Evolutionary conservation across 2,888 invertebrate genomes (phyloP).

Genomic region (Tetranychus piercei): DNA sequence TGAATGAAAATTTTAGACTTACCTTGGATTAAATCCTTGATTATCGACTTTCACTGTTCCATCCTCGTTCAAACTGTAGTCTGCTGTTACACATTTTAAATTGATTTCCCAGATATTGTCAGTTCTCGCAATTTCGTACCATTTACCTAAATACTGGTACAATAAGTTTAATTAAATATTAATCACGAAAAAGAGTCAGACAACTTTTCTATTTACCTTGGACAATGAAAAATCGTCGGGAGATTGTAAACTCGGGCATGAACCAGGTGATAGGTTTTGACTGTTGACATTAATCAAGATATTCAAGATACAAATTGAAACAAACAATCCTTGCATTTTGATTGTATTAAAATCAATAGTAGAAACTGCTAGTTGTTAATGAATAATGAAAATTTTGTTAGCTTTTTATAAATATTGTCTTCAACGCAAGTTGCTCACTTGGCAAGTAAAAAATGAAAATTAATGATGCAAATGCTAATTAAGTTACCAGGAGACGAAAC

Average conservation of each 20-base stretch:
- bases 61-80: neutral
- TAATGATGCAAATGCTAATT: too few species aligned
- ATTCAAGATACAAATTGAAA: too few species aligned
- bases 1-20: neutral
- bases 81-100: slow-evolving; percentile 6
- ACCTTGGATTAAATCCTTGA: neutral
- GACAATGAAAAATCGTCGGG: neutral
- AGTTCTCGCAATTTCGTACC: slow-evolving; percentile 12
- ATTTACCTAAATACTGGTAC: slow-evolving; percentile 15
- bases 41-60: slow-evolving; percentile 12
- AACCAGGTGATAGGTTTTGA: neutral
- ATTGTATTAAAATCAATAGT: too few species aligned
- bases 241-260: neutral
- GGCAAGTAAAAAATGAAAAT: too few species aligned
- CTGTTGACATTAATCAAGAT: neutral
- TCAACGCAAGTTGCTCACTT: too few species aligned
- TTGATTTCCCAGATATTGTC: slow-evolving; percentile 6
- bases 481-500: too few species aligned
- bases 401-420: too few species aligned
- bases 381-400: too few species aligned
- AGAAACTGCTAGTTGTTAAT: too few species aligned
- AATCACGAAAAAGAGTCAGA: neutral
- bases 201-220: neutral
- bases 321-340: too few species aligned
- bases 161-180: neutral